A percentile compares a stretch with the other conserved stretches of the same genome.
These are phyloP conservation scores for Emydocephalus ijimae DNA, from an alignment of 2,113 vertebrate species.

Conservation along the genomic window DNA sequence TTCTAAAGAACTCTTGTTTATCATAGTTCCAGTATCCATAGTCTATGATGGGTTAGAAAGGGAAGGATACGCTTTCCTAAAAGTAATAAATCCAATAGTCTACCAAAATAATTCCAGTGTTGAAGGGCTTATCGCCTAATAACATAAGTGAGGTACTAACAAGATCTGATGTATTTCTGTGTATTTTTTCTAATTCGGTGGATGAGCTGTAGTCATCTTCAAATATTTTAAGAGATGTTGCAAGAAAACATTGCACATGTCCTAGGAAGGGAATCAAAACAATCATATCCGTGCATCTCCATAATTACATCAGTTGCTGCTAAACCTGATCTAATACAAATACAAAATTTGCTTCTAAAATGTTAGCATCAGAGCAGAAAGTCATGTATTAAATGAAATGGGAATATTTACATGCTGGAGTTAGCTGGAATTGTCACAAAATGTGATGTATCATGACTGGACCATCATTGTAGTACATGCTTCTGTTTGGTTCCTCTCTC, in stretches of 20 bases:
- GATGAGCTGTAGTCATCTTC: neutral
- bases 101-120: neutral
- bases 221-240: neutral
- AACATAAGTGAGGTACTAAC: neutral
- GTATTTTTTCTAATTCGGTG: neutral
- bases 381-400: neutral
- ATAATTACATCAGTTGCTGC: neutral
- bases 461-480: neutral
- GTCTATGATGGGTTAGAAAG: neutral
- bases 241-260: neutral
- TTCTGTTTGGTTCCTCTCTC: neutral
- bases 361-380: neutral
- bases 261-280: neutral
- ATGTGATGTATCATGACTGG: neutral
- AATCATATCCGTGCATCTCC: neutral
- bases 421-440: neutral
- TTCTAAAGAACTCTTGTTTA: neutral
- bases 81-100: neutral
- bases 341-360: neutral
- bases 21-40: neutral
- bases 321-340: neutral
- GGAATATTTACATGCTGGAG: neutral
- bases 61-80: neutral
- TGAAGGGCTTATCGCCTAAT: neutral
- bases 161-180: neutral